A percentile compares a stretch with the other conserved stretches of the same genome.
Evolutionary conservation across 2,888 invertebrate genomes (phyloP).

Genomic region (Synergus gifuensis): DNA sequence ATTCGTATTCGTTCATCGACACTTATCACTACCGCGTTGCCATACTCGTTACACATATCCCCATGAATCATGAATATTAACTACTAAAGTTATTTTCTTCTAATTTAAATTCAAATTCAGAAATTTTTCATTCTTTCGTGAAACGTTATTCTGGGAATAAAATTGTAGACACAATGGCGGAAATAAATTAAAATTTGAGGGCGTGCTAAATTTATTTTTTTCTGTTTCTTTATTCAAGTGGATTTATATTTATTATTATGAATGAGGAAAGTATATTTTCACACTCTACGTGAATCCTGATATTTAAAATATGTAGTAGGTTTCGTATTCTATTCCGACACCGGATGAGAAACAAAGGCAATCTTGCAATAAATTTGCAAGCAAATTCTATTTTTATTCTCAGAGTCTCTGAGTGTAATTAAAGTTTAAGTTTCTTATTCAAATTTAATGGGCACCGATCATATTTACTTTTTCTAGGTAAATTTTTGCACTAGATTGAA

Average conservation of each 20-base stretch:
- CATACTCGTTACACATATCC: not conserved
- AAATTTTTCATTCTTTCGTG: not conserved
- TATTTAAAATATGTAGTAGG: not conserved
- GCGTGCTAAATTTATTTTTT: too few species aligned
- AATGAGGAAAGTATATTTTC: not conserved
- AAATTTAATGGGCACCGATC: not conserved
- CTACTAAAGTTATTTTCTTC: not conserved
- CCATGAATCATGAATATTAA: slow-evolving; percentile 1
- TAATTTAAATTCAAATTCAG: not conserved
- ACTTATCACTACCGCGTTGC: slow-evolving; percentile 8
- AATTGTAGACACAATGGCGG: too few species aligned
- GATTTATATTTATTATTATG: not conserved
- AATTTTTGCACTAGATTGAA: slow-evolving; percentile 5
- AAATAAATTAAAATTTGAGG: too few species aligned
- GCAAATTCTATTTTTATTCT: not conserved
- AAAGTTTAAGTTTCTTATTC: not conserved
- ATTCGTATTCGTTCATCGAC: slow-evolving; percentile 19
- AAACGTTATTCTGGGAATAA: too few species aligned
- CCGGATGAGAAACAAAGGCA: not conserved
- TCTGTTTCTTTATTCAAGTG: too few species aligned
- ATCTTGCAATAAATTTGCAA: not conserved
- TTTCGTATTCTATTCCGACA: slow-evolving; percentile 5
- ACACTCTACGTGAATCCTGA: not conserved
- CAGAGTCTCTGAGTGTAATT: not conserved
- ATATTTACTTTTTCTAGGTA: not conserved